These are phyloP conservation scores for Chelidonichthys spinosus DNA, from an alignment of 2,797 vertebrate genomes.

Conservation along the genomic window DNA sequence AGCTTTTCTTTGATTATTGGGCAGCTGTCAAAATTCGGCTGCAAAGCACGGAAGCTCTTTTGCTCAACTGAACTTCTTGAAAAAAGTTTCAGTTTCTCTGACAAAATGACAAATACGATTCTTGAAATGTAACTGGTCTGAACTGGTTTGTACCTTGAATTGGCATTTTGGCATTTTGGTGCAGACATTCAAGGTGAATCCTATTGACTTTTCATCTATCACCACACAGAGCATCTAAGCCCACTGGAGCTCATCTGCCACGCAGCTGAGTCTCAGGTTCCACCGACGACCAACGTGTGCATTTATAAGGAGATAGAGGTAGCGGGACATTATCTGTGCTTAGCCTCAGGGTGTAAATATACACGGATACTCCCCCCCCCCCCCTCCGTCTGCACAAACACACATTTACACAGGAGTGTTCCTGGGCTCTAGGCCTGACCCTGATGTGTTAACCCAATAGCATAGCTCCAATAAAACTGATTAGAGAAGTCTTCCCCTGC, in stretches of 20 bases:
- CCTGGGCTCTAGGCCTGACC: constrained; percentile 57
- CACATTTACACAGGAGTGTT: constrained; percentile 50
- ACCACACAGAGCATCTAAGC: constrained; percentile 26
- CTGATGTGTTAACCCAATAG: constrained; percentile 82
- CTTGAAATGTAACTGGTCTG: neutral
- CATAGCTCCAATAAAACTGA: constrained; percentile 81
- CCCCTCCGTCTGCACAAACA: constrained; percentile 14
- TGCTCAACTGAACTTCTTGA: constrained; percentile 1
- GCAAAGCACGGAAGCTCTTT: neutral
- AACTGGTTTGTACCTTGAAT: neutral
- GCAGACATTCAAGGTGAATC: neutral
- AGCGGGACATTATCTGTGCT: constrained; percentile 44
- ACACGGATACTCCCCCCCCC: constrained; percentile 39
- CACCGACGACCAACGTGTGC: constrained; percentile 9
- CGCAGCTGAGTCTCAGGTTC: constrained; percentile 60
- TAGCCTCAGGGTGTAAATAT: constrained; percentile 62
- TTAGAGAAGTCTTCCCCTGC: constrained; percentile 79
- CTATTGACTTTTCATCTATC: neutral
- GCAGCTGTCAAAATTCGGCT: constrained; percentile 2
- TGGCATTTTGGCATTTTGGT: neutral
- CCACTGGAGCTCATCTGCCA: constrained; percentile 52
- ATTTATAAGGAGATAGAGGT: constrained; percentile 25
- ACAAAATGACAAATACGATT: neutral
- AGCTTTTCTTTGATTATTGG: constrained; percentile 32
- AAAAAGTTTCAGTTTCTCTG: neutral